Evolutionary conservation across 1,140 invertebrate species (phyloP), one percentile per base, ranked within the genome.

Genomic region (Arctopsyche grandis): DNA sequence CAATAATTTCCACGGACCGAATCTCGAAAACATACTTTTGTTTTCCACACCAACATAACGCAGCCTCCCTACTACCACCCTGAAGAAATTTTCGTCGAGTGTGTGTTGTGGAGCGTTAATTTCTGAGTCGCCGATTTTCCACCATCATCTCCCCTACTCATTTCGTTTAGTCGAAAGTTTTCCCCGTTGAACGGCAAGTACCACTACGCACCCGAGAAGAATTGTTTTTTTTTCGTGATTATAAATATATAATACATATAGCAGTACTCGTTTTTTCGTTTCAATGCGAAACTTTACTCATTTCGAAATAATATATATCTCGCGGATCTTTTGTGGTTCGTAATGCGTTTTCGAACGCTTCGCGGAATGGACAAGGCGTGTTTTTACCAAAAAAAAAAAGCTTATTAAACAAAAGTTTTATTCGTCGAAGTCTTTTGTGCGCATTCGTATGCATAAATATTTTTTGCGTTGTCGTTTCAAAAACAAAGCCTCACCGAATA

Each of bases 61-160:
- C 24, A 12, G 21, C 10, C 9, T 12, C 63, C 22, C 58, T 9
- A 66, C 12, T 5, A 9, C 9, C 14, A 1, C 63, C 3, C 63
- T 29, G 63, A 66, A 66, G 63, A 66, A 66, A 66, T 66, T 66
- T 66, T 66, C 63, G 63, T 66, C 63, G 63, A 66, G 21, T 66
- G 63, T 66, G 63, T 66, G 63, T 66, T 22, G 63, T 66, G 19
- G 24, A 66, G 63, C 63, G 63, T 66, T 66, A 66, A 66, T 66
- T 66, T 66, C 63, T 66, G 63, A 66, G 63, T 66, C 63, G 63
- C 22, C 63, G 63, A 66, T 66, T 66, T 66, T 66, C 63, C 21
- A 24, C 19, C 24, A 24, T 66, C 24, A 52, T 14, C 10, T 16
- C 48, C 48, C 48, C 24, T 66, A 29, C 24, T 66, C 63, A 22